Evolutionary conservation across 2,888 invertebrate genomes (phyloP).

Genomic region (Heterodera filipjevi): DNA sequence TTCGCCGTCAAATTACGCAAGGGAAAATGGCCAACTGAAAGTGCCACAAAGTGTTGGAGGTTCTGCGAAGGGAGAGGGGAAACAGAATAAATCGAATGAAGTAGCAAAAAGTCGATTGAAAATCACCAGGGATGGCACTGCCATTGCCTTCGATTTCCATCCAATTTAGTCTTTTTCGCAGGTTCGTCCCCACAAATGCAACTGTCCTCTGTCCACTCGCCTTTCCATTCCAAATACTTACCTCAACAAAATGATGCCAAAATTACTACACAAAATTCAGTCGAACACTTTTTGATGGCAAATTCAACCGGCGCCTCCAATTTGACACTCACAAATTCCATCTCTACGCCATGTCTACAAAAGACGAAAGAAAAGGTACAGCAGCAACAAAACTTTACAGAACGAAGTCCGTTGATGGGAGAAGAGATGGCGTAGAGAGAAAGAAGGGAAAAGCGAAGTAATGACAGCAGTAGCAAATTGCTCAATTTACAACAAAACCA

Average conservation of each 20-base stretch:
- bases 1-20: background rate
- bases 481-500: conserved; percentile 7
- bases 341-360: conserved; percentile 19
- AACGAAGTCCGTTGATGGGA: conserved; percentile 12
- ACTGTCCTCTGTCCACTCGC: background rate
- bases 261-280: background rate
- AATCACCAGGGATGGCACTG: background rate
- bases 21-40: conserved; percentile 17
- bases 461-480: background rate
- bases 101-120: too few relatives aligned
- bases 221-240: background rate
- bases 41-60: background rate
- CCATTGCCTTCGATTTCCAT: too few relatives aligned
- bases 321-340: conserved; percentile 19
- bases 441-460: background rate
- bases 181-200: background rate
- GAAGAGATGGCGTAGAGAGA: too few relatives aligned
- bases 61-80: background rate
- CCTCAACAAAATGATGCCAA: background rate
- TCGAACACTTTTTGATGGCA: background rate
- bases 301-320: conserved; percentile 11
- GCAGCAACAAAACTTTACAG: background rate
- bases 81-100: background rate
- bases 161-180: background rate
- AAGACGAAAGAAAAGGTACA: background rate